A percentile compares a stretch with the other conserved stretches of the same genome.
phyloP scores from a whole-genome alignment of 1,140 invertebrate genomes.

The Drosophila kepulauana region DNA sequence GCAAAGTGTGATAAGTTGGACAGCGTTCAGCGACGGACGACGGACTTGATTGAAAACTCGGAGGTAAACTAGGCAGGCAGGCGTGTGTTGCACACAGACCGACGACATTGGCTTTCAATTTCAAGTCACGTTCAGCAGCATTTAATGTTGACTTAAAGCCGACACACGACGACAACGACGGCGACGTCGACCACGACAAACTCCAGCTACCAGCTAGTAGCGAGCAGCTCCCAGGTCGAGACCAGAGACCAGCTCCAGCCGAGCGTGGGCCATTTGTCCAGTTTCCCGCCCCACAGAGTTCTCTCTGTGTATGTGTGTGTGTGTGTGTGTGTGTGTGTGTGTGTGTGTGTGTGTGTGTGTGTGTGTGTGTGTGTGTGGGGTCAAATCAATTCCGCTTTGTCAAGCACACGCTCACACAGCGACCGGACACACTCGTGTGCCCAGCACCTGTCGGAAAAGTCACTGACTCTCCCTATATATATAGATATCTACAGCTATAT shows the following conservation, averaged over 20 bases:
- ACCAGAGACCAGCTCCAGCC: conserved; percentile 27
- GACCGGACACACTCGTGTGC: conserved; percentile 1
- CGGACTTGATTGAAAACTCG: conserved; percentile 8
- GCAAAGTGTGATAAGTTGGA: conserved; percentile 25
- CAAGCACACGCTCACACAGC: conserved; percentile 39
- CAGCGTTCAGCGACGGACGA: too few relatives aligned
- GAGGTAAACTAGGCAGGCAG: background rate
- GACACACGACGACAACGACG: conserved; percentile 19
- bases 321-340: background rate
- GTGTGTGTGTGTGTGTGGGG: conserved; percentile 9
- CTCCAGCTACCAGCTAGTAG: conserved; percentile 5
- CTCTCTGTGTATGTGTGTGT: too few relatives aligned
- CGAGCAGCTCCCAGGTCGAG: background rate
- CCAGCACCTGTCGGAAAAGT: conserved; percentile 55
- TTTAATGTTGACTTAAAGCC: conserved; percentile 54
- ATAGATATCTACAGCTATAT: background rate
- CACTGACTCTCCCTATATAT: conserved; percentile 10
- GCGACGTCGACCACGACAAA: conserved; percentile 3
- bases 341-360: too few relatives aligned
- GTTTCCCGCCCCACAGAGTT: background rate
- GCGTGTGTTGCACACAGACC: background rate
- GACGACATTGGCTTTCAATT: conserved; percentile 67
- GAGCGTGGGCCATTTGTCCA: conserved; percentile 60
- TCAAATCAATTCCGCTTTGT: conserved; percentile 67
- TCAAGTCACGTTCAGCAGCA: conserved; percentile 69